phyloP scores from a whole-genome alignment of 2,113 vertebrate genomes.

The Ceyx melanurus region DNA sequence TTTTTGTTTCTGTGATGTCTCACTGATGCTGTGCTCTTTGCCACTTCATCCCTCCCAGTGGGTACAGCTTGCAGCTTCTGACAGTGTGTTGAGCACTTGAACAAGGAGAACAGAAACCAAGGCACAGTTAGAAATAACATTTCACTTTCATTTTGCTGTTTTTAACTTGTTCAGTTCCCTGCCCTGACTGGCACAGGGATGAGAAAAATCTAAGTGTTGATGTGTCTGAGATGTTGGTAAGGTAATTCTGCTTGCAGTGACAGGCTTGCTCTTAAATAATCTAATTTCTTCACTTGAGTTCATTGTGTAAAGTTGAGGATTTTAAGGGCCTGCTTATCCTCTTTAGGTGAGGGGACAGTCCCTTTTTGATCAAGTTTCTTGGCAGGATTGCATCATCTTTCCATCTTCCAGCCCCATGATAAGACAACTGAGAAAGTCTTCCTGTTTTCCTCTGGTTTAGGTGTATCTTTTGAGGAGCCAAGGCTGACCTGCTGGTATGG shows the following conservation, averaged over 20 bases:
- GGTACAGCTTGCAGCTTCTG: neutral
- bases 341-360: neutral
- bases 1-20: neutral
- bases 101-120: neutral
- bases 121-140: neutral
- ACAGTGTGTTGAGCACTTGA: neutral
- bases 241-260: neutral
- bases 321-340: neutral
- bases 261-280: neutral
- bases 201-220: neutral
- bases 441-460: constrained; percentile 74
- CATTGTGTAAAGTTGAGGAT: neutral
- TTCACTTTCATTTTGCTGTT: neutral
- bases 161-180: neutral
- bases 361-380: neutral
- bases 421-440: neutral
- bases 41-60: neutral
- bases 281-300: neutral
- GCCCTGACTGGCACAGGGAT: neutral
- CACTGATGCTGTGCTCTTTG: neutral
- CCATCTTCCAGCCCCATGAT: neutral
- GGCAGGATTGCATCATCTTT: neutral
- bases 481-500: constrained; percentile 94
- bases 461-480: constrained; percentile 86
- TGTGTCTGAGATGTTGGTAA: neutral